These are phyloP conservation scores for Nipponia nippon DNA, from an alignment of 2,113 vertebrate species.

Conservation along the genomic window DNA sequence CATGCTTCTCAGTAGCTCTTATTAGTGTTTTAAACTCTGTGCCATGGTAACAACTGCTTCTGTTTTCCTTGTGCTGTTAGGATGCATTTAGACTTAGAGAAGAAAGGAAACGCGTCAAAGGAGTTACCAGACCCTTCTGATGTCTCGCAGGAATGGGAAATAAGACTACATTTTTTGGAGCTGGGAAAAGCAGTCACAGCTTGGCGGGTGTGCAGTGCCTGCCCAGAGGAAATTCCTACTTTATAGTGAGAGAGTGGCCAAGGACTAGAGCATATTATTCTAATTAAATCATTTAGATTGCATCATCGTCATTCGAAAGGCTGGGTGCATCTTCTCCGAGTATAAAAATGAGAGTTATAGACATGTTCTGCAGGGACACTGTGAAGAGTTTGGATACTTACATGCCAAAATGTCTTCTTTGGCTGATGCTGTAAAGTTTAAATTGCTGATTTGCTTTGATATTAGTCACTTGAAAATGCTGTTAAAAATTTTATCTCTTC, in stretches of 20 bases:
- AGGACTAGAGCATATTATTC: slow-evolving; percentile 30
- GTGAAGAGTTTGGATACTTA: neutral
- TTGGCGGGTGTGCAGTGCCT: neutral
- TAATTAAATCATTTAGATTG: slow-evolving; percentile 40
- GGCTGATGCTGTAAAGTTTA: neutral
- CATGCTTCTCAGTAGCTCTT: neutral
- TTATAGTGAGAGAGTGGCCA: neutral
- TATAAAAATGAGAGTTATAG: neutral
- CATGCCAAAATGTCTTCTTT: neutral
- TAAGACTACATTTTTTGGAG: neutral
- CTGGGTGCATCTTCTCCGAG: neutral
- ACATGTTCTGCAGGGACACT: neutral
- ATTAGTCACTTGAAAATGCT: neutral
- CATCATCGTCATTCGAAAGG: neutral
- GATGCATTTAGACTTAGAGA: neutral
- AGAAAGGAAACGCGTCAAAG: slow-evolving; percentile 12
- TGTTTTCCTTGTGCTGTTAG: neutral
- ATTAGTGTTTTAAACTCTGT: neutral
- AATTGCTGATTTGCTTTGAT: neutral
- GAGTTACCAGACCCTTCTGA: neutral
- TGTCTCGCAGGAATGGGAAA: slow-evolving; percentile 24
- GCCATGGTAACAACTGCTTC: neutral
- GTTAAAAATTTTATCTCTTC: neutral
- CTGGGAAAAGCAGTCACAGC: neutral
- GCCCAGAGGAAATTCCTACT: slow-evolving; percentile 54